A percentile compares a stretch with the other conserved stretches of the same genome.
Conservation (phyloP, 2,888 invertebrate species). For the Cordylochernes scorpioides region DNA sequence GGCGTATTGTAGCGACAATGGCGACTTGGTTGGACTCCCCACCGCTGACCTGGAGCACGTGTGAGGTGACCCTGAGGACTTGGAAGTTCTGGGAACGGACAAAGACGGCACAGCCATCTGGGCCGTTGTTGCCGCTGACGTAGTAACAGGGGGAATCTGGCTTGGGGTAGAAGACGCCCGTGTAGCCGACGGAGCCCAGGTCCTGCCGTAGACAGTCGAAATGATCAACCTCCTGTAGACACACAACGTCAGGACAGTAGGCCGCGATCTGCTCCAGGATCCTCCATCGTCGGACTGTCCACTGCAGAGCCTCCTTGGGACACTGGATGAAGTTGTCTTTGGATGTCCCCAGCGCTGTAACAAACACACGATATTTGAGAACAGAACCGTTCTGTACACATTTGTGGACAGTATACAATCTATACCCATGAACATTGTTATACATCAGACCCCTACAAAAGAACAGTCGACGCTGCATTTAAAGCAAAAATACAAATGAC, state of each 20-base stretch:
- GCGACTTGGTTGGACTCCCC: conserved; percentile 41
- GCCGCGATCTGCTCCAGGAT: conserved; percentile 41
- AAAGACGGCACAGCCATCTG: conserved; percentile 51
- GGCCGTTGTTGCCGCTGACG: conserved; percentile 40
- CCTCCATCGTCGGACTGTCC: conserved; percentile 36
- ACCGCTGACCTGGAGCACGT: conserved; percentile 39
- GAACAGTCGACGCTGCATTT: too few species aligned
- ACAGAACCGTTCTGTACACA: too few species aligned
- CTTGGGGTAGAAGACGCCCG: conserved; percentile 42
- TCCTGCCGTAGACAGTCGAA: conserved; percentile 37
- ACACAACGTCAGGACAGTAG: conserved; percentile 39
- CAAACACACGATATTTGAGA: not conserved
- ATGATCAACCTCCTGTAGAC: conserved; percentile 35
- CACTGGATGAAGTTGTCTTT: conserved; percentile 43
- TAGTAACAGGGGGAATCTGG: conserved; percentile 49
- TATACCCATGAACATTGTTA: too few species aligned
- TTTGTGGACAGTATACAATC: too few species aligned
- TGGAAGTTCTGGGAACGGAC: conserved; percentile 35
- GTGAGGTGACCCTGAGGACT: conserved; percentile 30
- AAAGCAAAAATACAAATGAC: too few species aligned
- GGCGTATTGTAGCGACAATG: conserved; percentile 5
- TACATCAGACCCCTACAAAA: too few species aligned
- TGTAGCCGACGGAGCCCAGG: conserved; percentile 35
- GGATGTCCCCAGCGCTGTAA: conserved; percentile 36
- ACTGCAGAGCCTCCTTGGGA: conserved; percentile 39